Conservation (phyloP, 2,113 vertebrate genomes). For the Stictonetta naevosa region DNA sequence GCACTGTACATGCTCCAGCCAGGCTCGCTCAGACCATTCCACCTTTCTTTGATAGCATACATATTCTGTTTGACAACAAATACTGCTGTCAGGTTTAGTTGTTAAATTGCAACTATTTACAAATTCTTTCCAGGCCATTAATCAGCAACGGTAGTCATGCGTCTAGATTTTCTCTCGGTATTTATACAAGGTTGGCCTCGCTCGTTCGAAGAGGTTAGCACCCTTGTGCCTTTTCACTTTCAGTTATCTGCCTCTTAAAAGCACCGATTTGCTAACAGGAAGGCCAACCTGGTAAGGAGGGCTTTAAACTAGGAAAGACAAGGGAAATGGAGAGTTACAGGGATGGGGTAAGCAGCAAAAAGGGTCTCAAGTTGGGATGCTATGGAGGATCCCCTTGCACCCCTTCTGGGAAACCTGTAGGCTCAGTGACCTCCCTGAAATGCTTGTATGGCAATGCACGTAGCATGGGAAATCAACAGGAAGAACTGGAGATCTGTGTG, state of each 20-base stretch:
- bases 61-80: not conserved
- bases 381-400: no score
- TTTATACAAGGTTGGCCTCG: not conserved
- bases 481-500: no score
- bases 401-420: no score
- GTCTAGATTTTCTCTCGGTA: not conserved
- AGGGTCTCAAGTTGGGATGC: no score
- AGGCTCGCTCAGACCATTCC: not conserved
- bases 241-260: not conserved
- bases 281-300: no score
- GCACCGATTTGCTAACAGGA: not conserved
- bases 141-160: not conserved
- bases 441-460: no score
- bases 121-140: not conserved
- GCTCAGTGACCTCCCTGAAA: no score
- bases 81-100: not conserved
- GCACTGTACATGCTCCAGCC: not conserved
- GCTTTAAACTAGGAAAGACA: no score
- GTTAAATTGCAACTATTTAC: not conserved
- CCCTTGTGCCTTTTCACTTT: not conserved
- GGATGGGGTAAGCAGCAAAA: no score
- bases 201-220: not conserved
- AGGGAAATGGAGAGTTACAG: no score
- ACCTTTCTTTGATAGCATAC: not conserved
- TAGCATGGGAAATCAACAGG: no score